A percentile compares a stretch with the other conserved stretches of the same genome.
Conservation (phyloP, 2,797 vertebrate species). For the Coreius guichenoti region DNA sequence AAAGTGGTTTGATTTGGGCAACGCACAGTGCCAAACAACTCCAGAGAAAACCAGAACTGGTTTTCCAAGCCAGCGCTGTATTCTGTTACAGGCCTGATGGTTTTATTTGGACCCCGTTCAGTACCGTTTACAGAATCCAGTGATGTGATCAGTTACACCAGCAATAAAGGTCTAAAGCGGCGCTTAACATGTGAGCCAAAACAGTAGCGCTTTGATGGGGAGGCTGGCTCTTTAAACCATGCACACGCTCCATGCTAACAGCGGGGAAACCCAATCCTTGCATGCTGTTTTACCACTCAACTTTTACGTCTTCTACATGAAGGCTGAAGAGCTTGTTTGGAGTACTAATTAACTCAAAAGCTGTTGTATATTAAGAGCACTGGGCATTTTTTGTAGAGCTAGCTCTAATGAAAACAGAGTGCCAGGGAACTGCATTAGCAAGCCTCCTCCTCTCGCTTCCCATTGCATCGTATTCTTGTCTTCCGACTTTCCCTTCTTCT, state of each 20-base stretch:
- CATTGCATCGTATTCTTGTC: constrained; percentile 33
- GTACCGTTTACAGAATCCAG: constrained; percentile 75
- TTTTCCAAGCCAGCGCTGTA: constrained; percentile 73
- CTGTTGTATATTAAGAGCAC: constrained; percentile 77
- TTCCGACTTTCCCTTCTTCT: constrained; percentile 3
- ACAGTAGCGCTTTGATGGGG: constrained; percentile 78
- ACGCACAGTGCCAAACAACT: constrained; percentile 76
- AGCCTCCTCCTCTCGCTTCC: constrained; percentile 40
- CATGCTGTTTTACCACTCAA: constrained; percentile 70
- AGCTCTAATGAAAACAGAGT: constrained; percentile 74
- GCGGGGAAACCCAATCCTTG: constrained; percentile 73
- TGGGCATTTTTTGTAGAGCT: constrained; percentile 70
- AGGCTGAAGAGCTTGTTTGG: constrained; percentile 73
- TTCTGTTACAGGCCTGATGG: constrained; percentile 80
- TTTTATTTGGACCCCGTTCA: constrained; percentile 77
- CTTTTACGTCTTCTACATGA: constrained; percentile 71
- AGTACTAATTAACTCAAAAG: constrained; percentile 79
- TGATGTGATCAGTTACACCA: constrained; percentile 83
- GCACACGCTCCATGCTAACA: constrained; percentile 73
- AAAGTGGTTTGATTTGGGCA: constrained; percentile 79
- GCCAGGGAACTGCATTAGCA: constrained; percentile 57
- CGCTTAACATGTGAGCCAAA: constrained; percentile 72
- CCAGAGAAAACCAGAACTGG: constrained; percentile 74
- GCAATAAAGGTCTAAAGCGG: constrained; percentile 74
- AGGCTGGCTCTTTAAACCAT: constrained; percentile 77